Base-by-base conservation (phyloP, 2,113 vertebrate genomes). In the Phaetusa simplex region DNA sequence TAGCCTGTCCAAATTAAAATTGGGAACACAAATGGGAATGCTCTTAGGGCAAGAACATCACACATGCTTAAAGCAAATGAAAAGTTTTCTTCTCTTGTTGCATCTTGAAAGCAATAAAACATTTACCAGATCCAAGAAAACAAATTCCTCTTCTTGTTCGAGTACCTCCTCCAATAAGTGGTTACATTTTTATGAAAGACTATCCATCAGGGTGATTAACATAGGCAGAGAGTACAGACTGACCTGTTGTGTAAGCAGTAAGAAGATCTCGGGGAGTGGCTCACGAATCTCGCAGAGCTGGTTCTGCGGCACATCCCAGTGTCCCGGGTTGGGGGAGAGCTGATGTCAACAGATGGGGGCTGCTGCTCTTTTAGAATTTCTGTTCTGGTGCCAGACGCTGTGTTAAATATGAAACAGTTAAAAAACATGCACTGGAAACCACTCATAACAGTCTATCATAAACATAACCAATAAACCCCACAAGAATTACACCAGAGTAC, bases 321-420 rank as follows among this genome's bases (percentile, higher is more conserved):
- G 20, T 98, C 98, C 82, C 97, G 89, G 30, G 97, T 98, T 1
- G 98, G 98, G 14, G 98, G 97, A 3, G 98, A 98, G 59, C 98
- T 95, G 24, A 91, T 20, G 2, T 95, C 94, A 53, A 86, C 93
- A 77, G 77, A 88, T 16, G 94, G 83, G n/a, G 82, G 72, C 76
- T 98, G 98, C 59, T 98, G 99, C 59, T 98, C 98, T 43, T 87
- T 98, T 93, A 99, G 92, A 86, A 99, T 95, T 49, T 98, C 98
- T n/a, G 82, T 88, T 96, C 96, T 98, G 38, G 78, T 55, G 49
- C 85, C 71, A 38, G 88, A 82, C 8, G 93, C 98, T 98, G 86
- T 24, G 40, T 66, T 14, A 65, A 76, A 88, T 8, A 82, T 1
- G 8, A 53, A 85, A 82, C 23, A 30, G 36, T 81, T 88, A 65